Evolutionary conservation across 2,113 vertebrate species (phyloP).

Genomic region (Neolamprologus brichardi): DNA sequence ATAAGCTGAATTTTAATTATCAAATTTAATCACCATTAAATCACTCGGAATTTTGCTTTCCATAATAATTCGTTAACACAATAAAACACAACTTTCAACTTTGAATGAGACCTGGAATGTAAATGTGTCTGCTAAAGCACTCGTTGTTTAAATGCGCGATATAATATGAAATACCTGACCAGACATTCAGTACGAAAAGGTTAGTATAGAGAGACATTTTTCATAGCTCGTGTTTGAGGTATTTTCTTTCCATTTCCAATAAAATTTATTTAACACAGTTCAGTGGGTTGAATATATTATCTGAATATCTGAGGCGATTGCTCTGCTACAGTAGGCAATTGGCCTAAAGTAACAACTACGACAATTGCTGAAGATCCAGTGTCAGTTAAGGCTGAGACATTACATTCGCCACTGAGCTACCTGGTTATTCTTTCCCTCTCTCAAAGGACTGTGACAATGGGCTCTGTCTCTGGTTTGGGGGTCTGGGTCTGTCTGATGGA

Average conservation of each 20-base stretch:
- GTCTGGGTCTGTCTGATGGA: not conserved
- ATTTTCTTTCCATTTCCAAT: not conserved
- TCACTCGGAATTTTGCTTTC: not conserved
- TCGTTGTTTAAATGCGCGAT: rapidly evolving
- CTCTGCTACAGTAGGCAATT: not conserved
- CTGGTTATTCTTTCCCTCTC: not conserved
- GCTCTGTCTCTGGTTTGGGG: not conserved
- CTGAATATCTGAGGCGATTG: not conserved
- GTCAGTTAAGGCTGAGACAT: not conserved
- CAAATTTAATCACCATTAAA: not conserved
- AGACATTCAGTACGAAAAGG: not conserved
- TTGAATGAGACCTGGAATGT: not conserved
- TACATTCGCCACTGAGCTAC: not conserved
- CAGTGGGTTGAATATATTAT: not conserved
- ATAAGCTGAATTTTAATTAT: not conserved
- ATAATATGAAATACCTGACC: not conserved
- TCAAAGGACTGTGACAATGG: not conserved
- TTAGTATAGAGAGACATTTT: not conserved
- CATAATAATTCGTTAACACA: not conserved
- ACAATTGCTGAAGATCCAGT: not conserved
- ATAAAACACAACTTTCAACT: not conserved
- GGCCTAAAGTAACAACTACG: not conserved
- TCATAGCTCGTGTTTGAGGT: not conserved
- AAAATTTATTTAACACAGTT: not conserved
- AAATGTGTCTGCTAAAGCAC: not conserved